Percentiles rank a stretch among this genome's conserved stretches.
Evolutionary conservation across 2,888 invertebrate species (phyloP).

Genomic region (Ophraella communa): DNA sequence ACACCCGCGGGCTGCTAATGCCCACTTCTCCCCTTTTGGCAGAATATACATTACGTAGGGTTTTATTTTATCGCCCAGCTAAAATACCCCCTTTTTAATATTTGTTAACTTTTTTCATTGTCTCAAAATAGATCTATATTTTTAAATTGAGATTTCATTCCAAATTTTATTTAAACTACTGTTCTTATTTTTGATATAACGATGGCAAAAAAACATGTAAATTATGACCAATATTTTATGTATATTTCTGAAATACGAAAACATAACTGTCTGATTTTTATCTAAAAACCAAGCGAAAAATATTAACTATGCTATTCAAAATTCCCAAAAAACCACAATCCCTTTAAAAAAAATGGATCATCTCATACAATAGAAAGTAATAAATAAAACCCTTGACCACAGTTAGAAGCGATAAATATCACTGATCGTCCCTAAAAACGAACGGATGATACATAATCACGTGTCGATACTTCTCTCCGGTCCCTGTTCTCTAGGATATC

Average conservation of each 20-base stretch:
- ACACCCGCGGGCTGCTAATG: no score
- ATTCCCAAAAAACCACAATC: neutral
- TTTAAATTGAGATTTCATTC: neutral
- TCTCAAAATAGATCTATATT: no score
- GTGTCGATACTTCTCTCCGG: conserved; percentile 22
- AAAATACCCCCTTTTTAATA: no score
- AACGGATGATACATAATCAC: conserved; percentile 32
- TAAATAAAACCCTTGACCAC: conserved; percentile 25
- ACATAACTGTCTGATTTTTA: neutral
- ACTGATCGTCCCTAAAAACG: conserved; percentile 32
- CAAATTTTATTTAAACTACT: no score
- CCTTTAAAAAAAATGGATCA: conserved; percentile 17
- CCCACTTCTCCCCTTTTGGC: no score
- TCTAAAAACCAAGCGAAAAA: conserved; percentile 9
- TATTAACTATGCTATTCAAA: conserved; percentile 11
- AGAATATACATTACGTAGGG: no score
- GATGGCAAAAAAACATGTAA: neutral
- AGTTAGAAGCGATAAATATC: conserved; percentile 27
- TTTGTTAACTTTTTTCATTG: no score
- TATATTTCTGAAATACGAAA: neutral
- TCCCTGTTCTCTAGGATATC: conserved; percentile 26
- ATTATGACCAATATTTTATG: neutral
- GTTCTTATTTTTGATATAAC: neutral
- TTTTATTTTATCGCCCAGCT: no score
- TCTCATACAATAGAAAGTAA: conserved; percentile 25